phyloP scores from a whole-genome alignment of 1,140 invertebrate genomes.

The Chymomyza costata region DNA sequence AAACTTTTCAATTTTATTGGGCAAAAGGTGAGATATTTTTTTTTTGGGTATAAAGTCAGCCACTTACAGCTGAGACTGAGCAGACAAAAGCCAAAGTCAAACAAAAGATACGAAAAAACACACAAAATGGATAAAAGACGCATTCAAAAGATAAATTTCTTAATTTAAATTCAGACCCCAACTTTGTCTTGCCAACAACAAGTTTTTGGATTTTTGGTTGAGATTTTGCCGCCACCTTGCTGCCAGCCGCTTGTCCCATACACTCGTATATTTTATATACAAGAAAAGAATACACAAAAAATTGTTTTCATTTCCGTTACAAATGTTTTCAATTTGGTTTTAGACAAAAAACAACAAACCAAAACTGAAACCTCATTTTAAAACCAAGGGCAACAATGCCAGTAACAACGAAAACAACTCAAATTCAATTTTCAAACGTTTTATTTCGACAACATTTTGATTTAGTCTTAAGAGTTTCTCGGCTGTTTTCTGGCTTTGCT shows the following conservation, averaged over 20 bases:
- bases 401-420: too few species aligned
- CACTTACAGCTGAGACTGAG: constrained; percentile 32
- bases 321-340: constrained; percentile 67
- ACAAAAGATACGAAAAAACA: constrained; percentile 26
- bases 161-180: constrained; percentile 69
- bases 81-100: constrained; percentile 42
- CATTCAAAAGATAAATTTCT: constrained; percentile 71
- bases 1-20: constrained; percentile 54
- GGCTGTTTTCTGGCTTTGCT: constrained; percentile 30
- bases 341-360: constrained; percentile 10
- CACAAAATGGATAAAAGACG: constrained; percentile 31
- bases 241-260: constrained; percentile 11
- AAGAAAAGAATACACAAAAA: constrained; percentile 3
- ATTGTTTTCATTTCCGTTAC: constrained; percentile 66
- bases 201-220: constrained; percentile 23
- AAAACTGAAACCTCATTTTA: constrained; percentile 5
- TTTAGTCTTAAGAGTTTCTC: constrained; percentile 44
- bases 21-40: constrained; percentile 55
- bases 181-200: constrained; percentile 26
- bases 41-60: constrained; percentile 8
- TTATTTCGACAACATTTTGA: constrained; percentile 70
- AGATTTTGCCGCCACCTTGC: constrained; percentile 14
- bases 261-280: too few species aligned
- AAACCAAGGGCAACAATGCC: constrained; percentile 3
- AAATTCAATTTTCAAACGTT: constrained; percentile 72